phyloP scores from a whole-genome alignment of 1,140 invertebrate species.

The Octopus bimaculoides region DNA sequence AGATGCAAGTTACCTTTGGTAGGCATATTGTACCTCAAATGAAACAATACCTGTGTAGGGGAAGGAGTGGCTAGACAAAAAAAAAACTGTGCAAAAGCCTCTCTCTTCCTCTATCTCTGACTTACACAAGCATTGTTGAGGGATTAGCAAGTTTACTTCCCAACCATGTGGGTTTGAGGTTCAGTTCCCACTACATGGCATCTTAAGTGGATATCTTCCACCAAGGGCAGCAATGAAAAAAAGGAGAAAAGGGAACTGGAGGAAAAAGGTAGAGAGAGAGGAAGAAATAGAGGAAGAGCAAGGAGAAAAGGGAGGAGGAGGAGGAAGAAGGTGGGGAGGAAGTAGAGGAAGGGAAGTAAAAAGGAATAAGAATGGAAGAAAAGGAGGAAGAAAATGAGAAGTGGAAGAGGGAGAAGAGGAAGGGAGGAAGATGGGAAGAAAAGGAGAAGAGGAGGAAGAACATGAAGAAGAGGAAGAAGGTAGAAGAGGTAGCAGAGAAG shows the following conservation, averaged over 20 bases:
- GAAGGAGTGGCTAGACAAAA: too few species aligned
- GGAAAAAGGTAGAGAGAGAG: background rate
- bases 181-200: too few species aligned
- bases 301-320: background rate
- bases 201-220: too few species aligned
- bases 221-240: background rate
- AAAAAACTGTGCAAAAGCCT: too few species aligned
- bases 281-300: background rate
- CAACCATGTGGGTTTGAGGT: too few species aligned
- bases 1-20: too few species aligned
- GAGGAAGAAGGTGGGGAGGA: background rate
- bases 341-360: background rate
- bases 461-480: background rate
- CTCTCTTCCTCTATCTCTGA: too few species aligned
- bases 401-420: slow-evolving; percentile 2
- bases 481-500: background rate
- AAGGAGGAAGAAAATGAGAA: background rate
- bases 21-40: too few species aligned
- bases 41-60: too few species aligned
- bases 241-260: background rate
- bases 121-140: too few species aligned
- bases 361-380: background rate
- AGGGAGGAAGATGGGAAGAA: background rate
- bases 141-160: too few species aligned
- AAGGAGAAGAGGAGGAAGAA: background rate